phyloP scores from a whole-genome alignment of 2,113 vertebrate species.

The Falcunculus frontatus region DNA sequence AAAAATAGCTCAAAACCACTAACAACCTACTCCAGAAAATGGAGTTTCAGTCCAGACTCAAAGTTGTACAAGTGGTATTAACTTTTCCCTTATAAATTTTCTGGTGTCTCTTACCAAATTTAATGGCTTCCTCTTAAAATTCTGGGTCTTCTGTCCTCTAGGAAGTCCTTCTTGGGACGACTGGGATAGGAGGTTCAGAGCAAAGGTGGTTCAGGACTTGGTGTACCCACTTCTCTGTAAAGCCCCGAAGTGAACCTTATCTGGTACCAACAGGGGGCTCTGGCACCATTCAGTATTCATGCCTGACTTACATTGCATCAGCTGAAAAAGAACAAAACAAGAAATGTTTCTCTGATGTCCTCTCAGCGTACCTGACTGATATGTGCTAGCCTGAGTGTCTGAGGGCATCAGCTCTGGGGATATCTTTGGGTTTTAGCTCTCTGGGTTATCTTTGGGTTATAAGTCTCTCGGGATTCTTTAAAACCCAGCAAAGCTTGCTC shows the following conservation, averaged over 20 bases:
- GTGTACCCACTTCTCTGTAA: neutral
- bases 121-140: neutral
- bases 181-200: neutral
- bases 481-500: neutral
- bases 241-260: neutral
- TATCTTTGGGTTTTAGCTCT: neutral
- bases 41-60: neutral
- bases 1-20: neutral
- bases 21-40: neutral
- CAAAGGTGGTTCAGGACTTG: neutral
- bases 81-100: neutral
- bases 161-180: neutral
- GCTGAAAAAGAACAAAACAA: neutral
- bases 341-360: neutral
- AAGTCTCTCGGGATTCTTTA: neutral
- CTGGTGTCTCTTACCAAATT: neutral
- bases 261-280: neutral
- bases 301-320: neutral
- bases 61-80: neutral
- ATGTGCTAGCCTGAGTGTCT: neutral
- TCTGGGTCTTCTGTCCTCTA: neutral
- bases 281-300: neutral
- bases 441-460: neutral
- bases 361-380: neutral
- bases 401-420: neutral